Base-by-base conservation (phyloP, 2,888 invertebrate species). In the Lasioglossum villosulum region DNA sequence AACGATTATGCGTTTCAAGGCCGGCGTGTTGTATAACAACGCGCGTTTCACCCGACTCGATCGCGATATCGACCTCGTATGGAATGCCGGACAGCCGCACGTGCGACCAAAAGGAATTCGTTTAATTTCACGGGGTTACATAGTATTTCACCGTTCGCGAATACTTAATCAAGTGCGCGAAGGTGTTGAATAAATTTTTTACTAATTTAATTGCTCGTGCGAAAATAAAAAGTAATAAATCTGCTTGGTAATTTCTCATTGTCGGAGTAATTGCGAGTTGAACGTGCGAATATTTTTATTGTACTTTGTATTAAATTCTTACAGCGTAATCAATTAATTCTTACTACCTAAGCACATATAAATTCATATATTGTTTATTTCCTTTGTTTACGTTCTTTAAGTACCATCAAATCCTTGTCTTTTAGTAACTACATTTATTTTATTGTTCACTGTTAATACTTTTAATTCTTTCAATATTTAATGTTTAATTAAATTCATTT, bases 1-100 rank as follows among this genome's bases (percentile, higher is more conserved):
- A 80, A 80, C 88, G 88, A 90, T 90, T 90, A 88, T 88, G 90
- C 88, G 86, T 90, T 88, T 82, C 90, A 90, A 90, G 90, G 89
- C 76, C 90, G 83, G 10, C 72, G 75, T 73, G 86, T 90, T 90
- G 86, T 88, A 84, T 90, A 90, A 90, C 90, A 86, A 86, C 84
- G 77, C 27, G 80, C 66, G 83, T 84, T 86, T 80, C 78, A 78
- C 84, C 80, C 77, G 75, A 74, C 75, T 30, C 82, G 88, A 86
- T 89, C 89, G 82, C 76, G 86, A 88, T 88, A 90, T 88, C 90
- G 90, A 86, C 90, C 89, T 88, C 85, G 90, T 34, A 42, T 30
- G 88, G 90, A 88, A 88, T 88, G 88, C 66, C 71, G 80, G 56
- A 19, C 78, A 27, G 52, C 73, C 42, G 45, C 45, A 16, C 56